Base-by-base conservation (phyloP, 2,888 invertebrate genomes). In the Bembecia ichneumoniformis region DNA sequence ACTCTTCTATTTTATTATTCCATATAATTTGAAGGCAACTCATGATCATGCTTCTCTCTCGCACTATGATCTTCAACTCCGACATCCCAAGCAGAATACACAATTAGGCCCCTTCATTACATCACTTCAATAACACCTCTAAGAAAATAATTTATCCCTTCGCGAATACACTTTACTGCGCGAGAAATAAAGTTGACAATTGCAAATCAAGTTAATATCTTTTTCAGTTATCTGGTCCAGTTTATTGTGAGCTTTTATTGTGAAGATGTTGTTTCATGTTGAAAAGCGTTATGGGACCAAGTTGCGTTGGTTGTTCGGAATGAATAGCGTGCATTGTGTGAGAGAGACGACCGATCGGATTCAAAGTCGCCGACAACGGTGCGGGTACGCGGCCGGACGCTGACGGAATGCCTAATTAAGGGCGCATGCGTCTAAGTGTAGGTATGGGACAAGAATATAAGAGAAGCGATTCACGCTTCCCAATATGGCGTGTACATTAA, bases 61-160 rank as follows among this genome's bases (percentile, higher is more conserved):
- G 3, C 44, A 11, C 11, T 28, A n/a, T 77, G 77, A 79, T 79
- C 77, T 79, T 71, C 68, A 62, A 68, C 64, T 57, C 50, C 51
- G 66, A 64, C 71, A 69, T 75, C 71, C 77, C 79, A 73, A 74
- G 72, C 65, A 74, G 82, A 82, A 84, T 84, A 79, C 73, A 82
- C 81, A 86, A 86, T 86, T 86, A 86, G 80, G 74, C 68, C 76
- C 81, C 82, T 82, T 82, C 83, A 82, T 84, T 83, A 83, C 82
- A 82, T 79, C 81, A 82, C 80, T 83, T 75, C 74, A 82, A 82
- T 82, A 83, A 82, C 82, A 84, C 83, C 82, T 83, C 77, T 76
- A 73, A 76, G 68, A 74, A 63, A 55, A 36, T 49, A 52, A 55
- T 47, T 35, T 2, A 1, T 3, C 3, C 51, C 58, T 49, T 2